Base-by-base conservation (phyloP, 2,888 invertebrate species). In the Nezara viridula region DNA sequence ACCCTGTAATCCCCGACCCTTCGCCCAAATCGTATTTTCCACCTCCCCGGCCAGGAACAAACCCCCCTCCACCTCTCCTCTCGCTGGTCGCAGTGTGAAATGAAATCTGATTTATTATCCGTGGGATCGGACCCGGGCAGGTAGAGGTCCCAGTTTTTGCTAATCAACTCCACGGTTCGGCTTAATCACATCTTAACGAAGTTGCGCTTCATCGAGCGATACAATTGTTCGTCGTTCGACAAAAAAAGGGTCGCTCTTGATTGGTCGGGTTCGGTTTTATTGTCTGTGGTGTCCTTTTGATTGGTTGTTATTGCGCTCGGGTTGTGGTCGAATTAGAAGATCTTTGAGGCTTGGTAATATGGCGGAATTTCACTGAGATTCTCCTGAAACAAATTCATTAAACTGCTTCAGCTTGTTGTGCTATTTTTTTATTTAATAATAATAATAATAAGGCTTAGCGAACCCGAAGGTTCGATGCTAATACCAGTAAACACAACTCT, bases 151-250 rank as follows among this genome's bases (percentile, higher is more conserved):
- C n/a, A 47, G 81, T 81, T 81, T 81, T 81, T 81, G 81, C 81
- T 81, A 81, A 81, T 81, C 81, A 81, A 81, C 81, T n/a, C 44
- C 4, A 14, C 44, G 44, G 44, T 24, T 12, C 40, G 81, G 81
- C 81, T 81, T 81, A 81, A 81, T 81, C 44, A 81, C 81, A 47
- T 81, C 81, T 81, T 81, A 81, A 81, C 81, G 81, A 81, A 81
- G n/a, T 47, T 24, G n/a, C 44, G 44, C 44, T 47, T 81, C 81
- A 81, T 81, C 81, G 44, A 7, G 81, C n/a, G 44, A n/a, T 81
- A 40, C 44, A 47, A 81, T 81, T 81, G 81, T 81, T n/a, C 66
- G 37, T 32, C 32, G 6, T n/a, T n/a, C 44, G 19, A 7, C 0
- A 21, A 19, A 21, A 21, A 4, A 12, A 44, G 16, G 24, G 40